phyloP scores from a whole-genome alignment of 2,888 invertebrate genomes.

The Drosophila hawaiiensis region DNA sequence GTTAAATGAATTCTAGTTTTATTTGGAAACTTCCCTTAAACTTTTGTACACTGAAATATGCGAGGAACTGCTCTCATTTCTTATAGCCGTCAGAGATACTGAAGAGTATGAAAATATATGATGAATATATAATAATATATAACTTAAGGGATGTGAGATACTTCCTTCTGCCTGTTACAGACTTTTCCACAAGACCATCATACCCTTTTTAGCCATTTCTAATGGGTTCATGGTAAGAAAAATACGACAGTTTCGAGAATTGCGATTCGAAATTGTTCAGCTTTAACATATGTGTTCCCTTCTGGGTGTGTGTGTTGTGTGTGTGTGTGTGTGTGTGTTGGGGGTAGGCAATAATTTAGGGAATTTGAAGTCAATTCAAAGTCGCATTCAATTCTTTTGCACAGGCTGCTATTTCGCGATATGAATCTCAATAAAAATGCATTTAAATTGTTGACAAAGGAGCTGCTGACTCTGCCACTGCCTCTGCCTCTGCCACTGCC shows the following conservation, averaged over 20 bases:
- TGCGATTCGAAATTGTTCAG: slow-evolving; percentile 22
- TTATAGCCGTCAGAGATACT: rapidly evolving
- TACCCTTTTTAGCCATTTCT: neutral
- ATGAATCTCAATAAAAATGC: slow-evolving; percentile 84
- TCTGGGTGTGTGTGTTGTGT: neutral
- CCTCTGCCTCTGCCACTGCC: neutral
- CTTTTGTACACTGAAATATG: neutral
- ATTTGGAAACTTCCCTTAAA: neutral
- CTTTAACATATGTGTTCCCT: slow-evolving; percentile 47
- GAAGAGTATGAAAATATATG: no score
- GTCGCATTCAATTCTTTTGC: slow-evolving; percentile 66
- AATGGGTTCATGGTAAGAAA: slow-evolving; percentile 3
- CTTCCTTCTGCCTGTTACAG: neutral
- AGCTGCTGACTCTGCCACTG: slow-evolving; percentile 22
- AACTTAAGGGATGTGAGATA: rapidly evolving
- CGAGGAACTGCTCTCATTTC: neutral
- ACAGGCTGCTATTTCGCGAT: slow-evolving; percentile 68
- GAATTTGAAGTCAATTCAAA: slow-evolving; percentile 83
- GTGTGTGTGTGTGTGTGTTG: neutral
- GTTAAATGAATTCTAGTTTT: neutral
- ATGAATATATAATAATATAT: neutral
- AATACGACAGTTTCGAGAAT: slow-evolving; percentile 31
- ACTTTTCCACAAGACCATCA: neutral
- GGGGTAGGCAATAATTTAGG: slow-evolving; percentile 80
- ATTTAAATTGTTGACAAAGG: slow-evolving; percentile 84